phyloP scores from a whole-genome alignment of 2,113 vertebrate species.

The Pogona vitticeps region DNA sequence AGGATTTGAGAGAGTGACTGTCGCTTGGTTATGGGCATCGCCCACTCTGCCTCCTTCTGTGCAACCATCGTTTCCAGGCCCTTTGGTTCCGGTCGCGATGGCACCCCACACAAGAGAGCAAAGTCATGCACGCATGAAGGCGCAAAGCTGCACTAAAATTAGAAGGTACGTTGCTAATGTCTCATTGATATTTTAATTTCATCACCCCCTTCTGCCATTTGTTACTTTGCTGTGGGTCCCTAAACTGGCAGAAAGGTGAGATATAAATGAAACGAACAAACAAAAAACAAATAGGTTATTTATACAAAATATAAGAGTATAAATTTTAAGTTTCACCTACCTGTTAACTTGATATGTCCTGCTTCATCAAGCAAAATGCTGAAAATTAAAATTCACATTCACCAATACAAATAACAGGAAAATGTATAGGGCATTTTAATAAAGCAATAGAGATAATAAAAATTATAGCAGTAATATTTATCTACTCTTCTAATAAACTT shows the following conservation, averaged over 20 bases:
- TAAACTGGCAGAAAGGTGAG: too few relatives aligned
- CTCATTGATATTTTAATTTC: too few relatives aligned
- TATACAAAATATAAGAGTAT: neutral
- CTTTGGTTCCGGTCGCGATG: too few relatives aligned
- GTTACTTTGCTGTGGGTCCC: neutral
- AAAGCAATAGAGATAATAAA: neutral
- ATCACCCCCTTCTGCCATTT: neutral
- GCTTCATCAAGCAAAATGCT: slow-evolving; percentile 99
- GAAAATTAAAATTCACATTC: slow-evolving; percentile 90
- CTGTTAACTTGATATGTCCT: slow-evolving; percentile 99
- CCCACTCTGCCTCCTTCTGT: too few relatives aligned
- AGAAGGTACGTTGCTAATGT: too few relatives aligned
- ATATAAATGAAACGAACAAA: too few relatives aligned
- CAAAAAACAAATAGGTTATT: neutral
- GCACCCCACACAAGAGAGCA: too few relatives aligned
- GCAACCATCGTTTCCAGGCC: too few relatives aligned
- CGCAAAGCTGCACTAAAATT: too few relatives aligned
- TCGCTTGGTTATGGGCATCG: too few relatives aligned
- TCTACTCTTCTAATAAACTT: slow-evolving; percentile 5
- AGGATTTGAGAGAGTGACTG: too few relatives aligned
- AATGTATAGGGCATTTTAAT: slow-evolving; percentile 59
- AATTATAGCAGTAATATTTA: neutral
- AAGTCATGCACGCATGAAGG: too few relatives aligned
- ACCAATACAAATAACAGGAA: slow-evolving; percentile 78
- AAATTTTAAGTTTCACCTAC: slow-evolving; percentile 73